Evolutionary conservation across 2,797 vertebrate species (phyloP).

Genomic region (Manis crassicaudata): DNA sequence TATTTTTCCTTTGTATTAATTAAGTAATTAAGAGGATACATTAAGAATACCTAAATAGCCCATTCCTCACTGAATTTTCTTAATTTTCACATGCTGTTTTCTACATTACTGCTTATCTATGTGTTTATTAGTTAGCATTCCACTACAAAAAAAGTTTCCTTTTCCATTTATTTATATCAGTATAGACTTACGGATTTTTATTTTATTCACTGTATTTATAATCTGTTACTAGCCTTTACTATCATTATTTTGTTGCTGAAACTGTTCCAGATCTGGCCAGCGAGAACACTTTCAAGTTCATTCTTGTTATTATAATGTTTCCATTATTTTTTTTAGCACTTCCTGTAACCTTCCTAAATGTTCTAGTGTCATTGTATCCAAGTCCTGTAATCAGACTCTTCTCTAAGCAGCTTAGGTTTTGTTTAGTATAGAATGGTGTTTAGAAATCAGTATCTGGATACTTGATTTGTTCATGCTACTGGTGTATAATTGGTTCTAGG

Average conservation of each 20-base stretch:
- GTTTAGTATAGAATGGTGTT: not conserved
- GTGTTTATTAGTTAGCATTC: not conserved
- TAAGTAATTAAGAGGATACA: not conserved
- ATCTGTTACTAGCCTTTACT: not conserved
- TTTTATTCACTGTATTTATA: not conserved
- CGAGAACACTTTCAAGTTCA: not conserved
- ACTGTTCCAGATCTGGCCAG: not conserved
- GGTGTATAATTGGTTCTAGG: not conserved
- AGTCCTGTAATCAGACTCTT: not conserved
- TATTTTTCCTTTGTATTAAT: not conserved
- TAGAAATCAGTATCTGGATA: not conserved
- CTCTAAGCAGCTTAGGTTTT: not conserved
- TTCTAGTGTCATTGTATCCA: not conserved
- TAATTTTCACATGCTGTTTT: constrained; percentile 10
- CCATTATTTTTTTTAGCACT: not conserved
- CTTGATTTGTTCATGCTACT: not conserved
- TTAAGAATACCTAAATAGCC: not conserved
- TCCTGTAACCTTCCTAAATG: not conserved
- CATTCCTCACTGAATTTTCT: not conserved
- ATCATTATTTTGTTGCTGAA: constrained; percentile 14
- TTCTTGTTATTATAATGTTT: not conserved
- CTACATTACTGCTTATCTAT: not conserved
- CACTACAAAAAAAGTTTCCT: not conserved
- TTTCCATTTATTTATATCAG: not conserved
- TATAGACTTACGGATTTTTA: not conserved